phyloP scores from a whole-genome alignment of 1,140 invertebrate species.

The Anthonomus grandis region DNA sequence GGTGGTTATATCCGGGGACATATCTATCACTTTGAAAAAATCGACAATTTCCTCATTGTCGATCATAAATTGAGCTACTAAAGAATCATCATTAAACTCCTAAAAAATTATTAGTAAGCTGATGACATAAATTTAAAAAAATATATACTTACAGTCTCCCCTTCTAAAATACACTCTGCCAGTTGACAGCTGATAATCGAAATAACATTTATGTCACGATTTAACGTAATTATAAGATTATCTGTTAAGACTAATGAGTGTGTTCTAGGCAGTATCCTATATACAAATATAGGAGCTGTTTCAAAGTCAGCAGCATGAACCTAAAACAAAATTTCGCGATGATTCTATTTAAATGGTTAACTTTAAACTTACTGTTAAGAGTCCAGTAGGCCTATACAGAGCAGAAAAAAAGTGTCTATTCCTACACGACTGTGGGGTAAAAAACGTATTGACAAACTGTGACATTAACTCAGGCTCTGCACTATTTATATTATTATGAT shows the following conservation, averaged over 20 bases:
- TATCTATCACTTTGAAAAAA: constrained; percentile 51
- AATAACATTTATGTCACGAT: constrained; percentile 52
- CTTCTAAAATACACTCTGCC: constrained; percentile 58
- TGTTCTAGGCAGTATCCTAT: constrained; percentile 62
- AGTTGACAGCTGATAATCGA: constrained; percentile 60
- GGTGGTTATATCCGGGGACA: constrained; percentile 27
- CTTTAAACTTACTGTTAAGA: constrained; percentile 52
- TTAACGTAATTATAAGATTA: constrained; percentile 59
- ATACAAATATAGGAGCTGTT: constrained; percentile 63
- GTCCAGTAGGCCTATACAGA: constrained; percentile 51
- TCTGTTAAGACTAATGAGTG: constrained; percentile 59
- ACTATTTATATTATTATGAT: no score
- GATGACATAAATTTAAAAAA: no score
- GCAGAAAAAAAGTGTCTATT: constrained; percentile 53
- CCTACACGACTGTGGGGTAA: constrained; percentile 51
- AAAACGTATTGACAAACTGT: constrained; percentile 49
- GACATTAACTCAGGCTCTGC: constrained; percentile 43
- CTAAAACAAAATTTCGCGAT: no score
- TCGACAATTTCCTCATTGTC: constrained; percentile 52
- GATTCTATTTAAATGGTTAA: no score
- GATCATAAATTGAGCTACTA: constrained; percentile 57
- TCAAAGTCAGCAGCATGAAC: constrained; percentile 63
- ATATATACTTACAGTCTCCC: constrained; percentile 51
- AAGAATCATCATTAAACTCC: constrained; percentile 56
- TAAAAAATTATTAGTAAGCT: constrained; percentile 34